These are phyloP conservation scores for Anguilla japonica DNA, from an alignment of 2,113 vertebrate genomes.

Conservation along the genomic window DNA sequence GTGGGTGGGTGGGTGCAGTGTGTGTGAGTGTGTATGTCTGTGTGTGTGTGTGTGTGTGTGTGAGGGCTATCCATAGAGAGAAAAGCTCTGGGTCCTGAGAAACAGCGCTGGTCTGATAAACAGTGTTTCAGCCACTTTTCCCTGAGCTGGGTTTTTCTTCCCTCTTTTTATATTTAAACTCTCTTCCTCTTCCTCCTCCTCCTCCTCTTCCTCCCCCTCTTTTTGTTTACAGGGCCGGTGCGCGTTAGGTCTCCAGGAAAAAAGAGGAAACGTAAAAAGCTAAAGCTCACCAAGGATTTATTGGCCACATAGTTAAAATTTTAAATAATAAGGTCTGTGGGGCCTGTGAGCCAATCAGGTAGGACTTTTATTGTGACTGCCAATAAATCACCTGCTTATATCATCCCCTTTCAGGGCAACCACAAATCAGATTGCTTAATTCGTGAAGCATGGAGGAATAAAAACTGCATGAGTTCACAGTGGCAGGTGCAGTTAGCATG, in stretches of 20 bases:
- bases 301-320: constrained; percentile 79
- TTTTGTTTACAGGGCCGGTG: background rate
- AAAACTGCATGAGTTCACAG: background rate
- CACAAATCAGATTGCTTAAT: constrained; percentile 11
- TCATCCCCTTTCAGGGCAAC: background rate
- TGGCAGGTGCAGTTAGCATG: background rate
- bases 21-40: background rate
- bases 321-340: background rate
- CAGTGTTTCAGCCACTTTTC: constrained; percentile 24
- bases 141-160: constrained; percentile 19
- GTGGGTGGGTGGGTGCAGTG: background rate
- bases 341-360: background rate
- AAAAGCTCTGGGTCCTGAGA: too few relatives aligned
- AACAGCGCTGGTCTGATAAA: background rate
- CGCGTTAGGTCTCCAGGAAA: constrained; percentile 91
- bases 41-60: background rate
- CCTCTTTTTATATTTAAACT: background rate
- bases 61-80: background rate
- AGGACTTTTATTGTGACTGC: background rate
- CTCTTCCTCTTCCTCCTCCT: background rate
- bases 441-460: background rate
- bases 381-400: background rate
- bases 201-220: background rate
- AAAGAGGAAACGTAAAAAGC: constrained; percentile 69
- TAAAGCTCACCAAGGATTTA: constrained; percentile 53